phyloP scores from a whole-genome alignment of 2,797 vertebrate species.

The Enteromius trimaculatus region DNA sequence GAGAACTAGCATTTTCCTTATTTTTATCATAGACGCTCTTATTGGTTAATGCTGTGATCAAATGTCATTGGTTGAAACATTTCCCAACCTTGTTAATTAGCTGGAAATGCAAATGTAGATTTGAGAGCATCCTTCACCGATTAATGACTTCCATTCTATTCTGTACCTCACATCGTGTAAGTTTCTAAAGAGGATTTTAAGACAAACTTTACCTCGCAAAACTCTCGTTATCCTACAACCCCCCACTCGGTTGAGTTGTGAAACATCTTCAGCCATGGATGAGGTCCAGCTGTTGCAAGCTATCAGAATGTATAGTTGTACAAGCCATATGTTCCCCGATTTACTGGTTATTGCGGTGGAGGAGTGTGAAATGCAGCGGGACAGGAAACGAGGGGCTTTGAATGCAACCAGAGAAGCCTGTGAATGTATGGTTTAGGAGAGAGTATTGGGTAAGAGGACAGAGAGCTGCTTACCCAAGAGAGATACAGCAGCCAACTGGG shows the following conservation, averaged over 20 bases:
- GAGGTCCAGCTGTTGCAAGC: slow-evolving; percentile 24
- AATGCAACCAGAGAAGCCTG: slow-evolving; percentile 57
- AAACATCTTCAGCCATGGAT: slow-evolving; percentile 5
- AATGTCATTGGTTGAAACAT: not conserved
- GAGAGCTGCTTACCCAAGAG: slow-evolving; percentile 53
- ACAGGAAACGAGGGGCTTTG: slow-evolving; percentile 46
- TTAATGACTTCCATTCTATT: not conserved
- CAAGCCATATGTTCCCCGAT: slow-evolving; percentile 37
- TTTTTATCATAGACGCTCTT: not conserved
- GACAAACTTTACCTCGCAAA: not conserved
- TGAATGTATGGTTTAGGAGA: slow-evolving; percentile 51
- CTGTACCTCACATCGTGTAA: not conserved
- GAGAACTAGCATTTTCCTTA: not conserved
- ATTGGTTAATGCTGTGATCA: not conserved
- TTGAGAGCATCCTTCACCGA: not conserved
- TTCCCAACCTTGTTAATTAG: not conserved
- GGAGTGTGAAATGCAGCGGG: slow-evolving; percentile 46
- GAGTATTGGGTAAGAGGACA: slow-evolving; percentile 48
- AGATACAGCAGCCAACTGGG: slow-evolving; percentile 51
- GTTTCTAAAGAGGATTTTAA: not conserved
- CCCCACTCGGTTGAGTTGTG: not conserved
- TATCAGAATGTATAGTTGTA: slow-evolving; percentile 5
- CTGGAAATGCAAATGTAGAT: not conserved
- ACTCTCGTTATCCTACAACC: not conserved
- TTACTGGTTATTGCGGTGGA: slow-evolving; percentile 40